Evolutionary conservation across 2,113 vertebrate species (phyloP), one percentile per base, ranked within the genome.

Genomic region (Xenopus laevis): DNA sequence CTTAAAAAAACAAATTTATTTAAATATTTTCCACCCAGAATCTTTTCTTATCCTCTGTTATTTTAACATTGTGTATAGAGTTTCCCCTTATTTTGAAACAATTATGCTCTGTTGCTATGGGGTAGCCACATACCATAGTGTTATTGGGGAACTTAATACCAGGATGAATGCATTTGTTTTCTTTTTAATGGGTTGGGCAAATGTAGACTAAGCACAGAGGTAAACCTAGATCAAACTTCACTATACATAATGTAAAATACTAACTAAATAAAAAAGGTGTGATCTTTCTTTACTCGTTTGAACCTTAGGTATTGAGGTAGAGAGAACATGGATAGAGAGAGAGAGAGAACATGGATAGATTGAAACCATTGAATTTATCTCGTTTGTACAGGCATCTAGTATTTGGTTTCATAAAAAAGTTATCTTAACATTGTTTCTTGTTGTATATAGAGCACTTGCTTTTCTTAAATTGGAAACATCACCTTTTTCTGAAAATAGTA

Each of bases 91-190:
- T 21, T 61, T 61, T 20, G 18, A 27, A 61, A 61, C 23, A 61
- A 61, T 12, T 61, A 4, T 23, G 21, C 12, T 4, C 40, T 20
- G 63, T 65, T 46, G 13, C 63, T 33, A 44, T n/a, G 63, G 44
- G 45, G 10, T 6, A 45, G n/a, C 11, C 63, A 20, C 63, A 46
- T 16, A 20, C 44, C 30, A 65, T 46, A 3, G 4, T 65, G 61
- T 20, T 18, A 46, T 65, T 46, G 63, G 8, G 4, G 18, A 18
- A 65, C 30, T 46, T 46, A 76, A 69, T 68, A 40, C 21, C 9
- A 13, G 30, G 73, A 55, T 76, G 68, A 67, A 17, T 75, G 15
- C 61, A 55, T 27, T 60, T 53, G 57, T 74, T 74, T 65, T 47
- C 53, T 40, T 13, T 58, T 4, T 45, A 66, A 67, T 67, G 45